Percentiles rank a stretch among this genome's conserved stretches.
Evolutionary conservation across 2,113 vertebrate genomes (phyloP).

Genomic region (Cololabis saira): DNA sequence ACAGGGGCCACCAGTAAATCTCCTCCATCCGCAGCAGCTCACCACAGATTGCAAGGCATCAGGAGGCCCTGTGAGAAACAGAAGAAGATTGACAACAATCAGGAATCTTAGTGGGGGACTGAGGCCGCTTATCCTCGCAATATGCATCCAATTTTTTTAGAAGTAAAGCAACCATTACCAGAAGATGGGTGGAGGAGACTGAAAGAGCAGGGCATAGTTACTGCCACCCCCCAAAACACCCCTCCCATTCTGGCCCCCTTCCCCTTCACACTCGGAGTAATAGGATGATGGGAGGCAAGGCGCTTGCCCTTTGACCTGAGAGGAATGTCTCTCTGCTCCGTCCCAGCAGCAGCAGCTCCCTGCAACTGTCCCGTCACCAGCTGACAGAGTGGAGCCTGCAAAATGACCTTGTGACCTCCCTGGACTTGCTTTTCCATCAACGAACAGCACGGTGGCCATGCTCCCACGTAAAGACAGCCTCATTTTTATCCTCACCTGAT

Average conservation of each 20-base stretch:
- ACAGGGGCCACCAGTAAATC: slow-evolving; percentile 72
- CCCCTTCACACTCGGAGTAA: slow-evolving; percentile 29
- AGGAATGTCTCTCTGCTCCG: slow-evolving; percentile 61
- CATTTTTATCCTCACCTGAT: slow-evolving; percentile 1
- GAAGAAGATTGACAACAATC: slow-evolving; percentile 8
- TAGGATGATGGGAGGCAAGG: slow-evolving; percentile 70
- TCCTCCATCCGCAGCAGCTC: slow-evolving; percentile 69
- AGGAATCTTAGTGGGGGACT: not conserved
- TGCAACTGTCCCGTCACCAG: slow-evolving; percentile 20
- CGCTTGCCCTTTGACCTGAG: slow-evolving; percentile 65
- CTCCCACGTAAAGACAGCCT: not conserved
- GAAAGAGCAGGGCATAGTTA: slow-evolving; percentile 21
- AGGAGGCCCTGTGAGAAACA: slow-evolving; percentile 59
- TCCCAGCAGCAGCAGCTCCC: slow-evolving; percentile 30
- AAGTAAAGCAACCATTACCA: not conserved
- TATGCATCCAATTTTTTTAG: not conserved
- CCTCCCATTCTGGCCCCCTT: not conserved
- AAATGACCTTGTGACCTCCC: slow-evolving; percentile 24
- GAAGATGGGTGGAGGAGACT: slow-evolving; percentile 19
- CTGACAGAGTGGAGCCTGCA: slow-evolving; percentile 49
- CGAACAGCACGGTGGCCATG: not conserved
- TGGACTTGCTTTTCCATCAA: slow-evolving; percentile 3
- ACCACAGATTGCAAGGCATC: slow-evolving; percentile 52
- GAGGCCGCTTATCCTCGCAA: slow-evolving; percentile 2
- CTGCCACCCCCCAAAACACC: slow-evolving; percentile 15